A percentile compares a stretch with the other conserved stretches of the same genome.
Conservation (phyloP, 2,888 invertebrate species). For the Beris chalybata region DNA sequence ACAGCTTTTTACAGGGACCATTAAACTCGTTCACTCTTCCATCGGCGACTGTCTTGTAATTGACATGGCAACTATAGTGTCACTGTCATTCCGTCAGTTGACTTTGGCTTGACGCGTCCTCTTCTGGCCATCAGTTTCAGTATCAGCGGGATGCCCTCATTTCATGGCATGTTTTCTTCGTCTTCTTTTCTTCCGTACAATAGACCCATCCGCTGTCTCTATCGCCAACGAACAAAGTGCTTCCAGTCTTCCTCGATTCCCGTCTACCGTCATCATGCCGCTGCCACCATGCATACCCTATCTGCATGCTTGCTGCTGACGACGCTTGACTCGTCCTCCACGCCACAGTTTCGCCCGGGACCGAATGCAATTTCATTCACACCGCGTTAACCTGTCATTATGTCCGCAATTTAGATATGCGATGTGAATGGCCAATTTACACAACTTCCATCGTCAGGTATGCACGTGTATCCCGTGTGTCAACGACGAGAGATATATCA, state of each 20-base stretch:
- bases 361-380: conserved; percentile 31
- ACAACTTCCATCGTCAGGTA: conserved; percentile 31
- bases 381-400: conserved; percentile 33
- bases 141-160: conserved; percentile 4
- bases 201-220: background rate
- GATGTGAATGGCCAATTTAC: conserved; percentile 32
- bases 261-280: background rate
- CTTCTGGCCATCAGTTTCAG: background rate
- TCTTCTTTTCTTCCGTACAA: background rate
- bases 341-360: background rate
- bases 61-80: conserved; percentile 27
- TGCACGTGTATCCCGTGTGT: conserved; percentile 10
- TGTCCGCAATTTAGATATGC: conserved; percentile 33
- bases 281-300: background rate
- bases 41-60: conserved; percentile 26
- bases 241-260: background rate
- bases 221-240: background rate
- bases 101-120: background rate
- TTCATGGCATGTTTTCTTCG: background rate
- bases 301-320: background rate
- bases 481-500: conserved; percentile 30
- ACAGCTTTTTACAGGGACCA: background rate
- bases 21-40: conserved; percentile 22
- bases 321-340: background rate
- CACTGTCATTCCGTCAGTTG: conserved; percentile 8